Percentiles rank a stretch among this genome's conserved stretches.
phyloP scores from a whole-genome alignment of 2,888 invertebrate genomes.

The Sphaerophoria taeniata region DNA sequence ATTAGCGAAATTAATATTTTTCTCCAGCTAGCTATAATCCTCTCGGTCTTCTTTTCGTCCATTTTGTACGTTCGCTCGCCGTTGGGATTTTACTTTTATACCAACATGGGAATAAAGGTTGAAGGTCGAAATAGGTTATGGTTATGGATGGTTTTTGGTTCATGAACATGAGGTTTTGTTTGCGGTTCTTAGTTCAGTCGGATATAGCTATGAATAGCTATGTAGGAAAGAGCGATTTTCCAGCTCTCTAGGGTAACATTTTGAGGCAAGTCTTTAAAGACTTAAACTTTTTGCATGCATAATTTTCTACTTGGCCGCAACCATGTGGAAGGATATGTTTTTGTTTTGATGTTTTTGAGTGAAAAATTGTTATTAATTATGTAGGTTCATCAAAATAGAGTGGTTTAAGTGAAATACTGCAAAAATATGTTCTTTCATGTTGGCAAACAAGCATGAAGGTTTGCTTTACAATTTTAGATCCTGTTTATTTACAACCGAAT shows the following conservation, averaged over 20 bases:
- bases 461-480: too few relatives aligned
- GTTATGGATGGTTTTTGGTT: slow-evolving; percentile 3
- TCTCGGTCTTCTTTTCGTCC: not conserved
- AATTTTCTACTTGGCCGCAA: not conserved
- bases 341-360: slow-evolving; percentile 2
- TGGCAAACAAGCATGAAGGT: not conserved
- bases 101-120: not conserved
- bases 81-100: not conserved
- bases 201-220: not conserved
- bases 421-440: not conserved
- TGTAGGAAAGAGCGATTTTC: not conserved
- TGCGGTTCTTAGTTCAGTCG: not conserved
- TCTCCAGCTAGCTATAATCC: not conserved
- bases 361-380: not conserved
- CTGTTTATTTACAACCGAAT: too few relatives aligned
- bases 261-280: not conserved
- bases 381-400: not conserved
- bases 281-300: not conserved
- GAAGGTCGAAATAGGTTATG: slow-evolving; percentile 2
- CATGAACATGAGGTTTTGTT: slow-evolving; percentile 19
- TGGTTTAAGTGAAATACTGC: not conserved
- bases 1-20: slow-evolving; percentile 38
- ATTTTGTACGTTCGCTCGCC: not conserved
- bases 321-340: not conserved
- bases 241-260: not conserved